Conservation (phyloP, 2,888 invertebrate genomes). For the Philhelius pedissequus region DNA sequence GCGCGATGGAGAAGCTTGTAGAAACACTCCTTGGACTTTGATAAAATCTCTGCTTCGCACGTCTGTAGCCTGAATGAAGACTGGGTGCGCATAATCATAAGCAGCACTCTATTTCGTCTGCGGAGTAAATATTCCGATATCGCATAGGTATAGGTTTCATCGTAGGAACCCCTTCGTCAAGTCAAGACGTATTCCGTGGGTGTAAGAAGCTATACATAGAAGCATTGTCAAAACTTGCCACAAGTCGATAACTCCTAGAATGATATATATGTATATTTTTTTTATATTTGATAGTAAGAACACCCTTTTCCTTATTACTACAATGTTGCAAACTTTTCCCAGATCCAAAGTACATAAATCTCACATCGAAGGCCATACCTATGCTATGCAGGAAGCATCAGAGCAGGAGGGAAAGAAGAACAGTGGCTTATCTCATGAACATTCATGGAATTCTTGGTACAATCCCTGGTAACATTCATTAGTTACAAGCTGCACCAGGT, state of each 20-base stretch:
- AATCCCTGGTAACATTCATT: not conserved
- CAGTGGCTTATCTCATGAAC: constrained; percentile 19
- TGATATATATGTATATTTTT: not conserved
- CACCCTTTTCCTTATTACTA: not conserved
- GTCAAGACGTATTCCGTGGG: too few species aligned
- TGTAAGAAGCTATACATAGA: too few species aligned
- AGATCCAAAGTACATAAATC: constrained; percentile 2
- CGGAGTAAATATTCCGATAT: too few species aligned
- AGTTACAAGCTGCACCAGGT: constrained; percentile 14
- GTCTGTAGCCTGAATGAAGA: too few species aligned
- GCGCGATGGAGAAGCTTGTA: too few species aligned
- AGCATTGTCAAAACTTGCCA: not conserved
- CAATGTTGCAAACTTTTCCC: not conserved
- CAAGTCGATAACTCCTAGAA: not conserved
- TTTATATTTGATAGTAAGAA: not conserved
- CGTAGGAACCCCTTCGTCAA: too few species aligned
- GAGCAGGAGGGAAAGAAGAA: not conserved
- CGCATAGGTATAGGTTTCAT: too few species aligned
- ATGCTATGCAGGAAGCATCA: not conserved
- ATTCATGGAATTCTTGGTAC: constrained; percentile 27
- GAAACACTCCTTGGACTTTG: too few species aligned
- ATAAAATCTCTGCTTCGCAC: too few species aligned
- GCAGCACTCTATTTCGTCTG: too few species aligned
- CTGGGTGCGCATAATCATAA: too few species aligned
- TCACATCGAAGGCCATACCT: not conserved